Evolutionary conservation across 2,113 vertebrate species (phyloP), one percentile per base, ranked within the genome.

Genomic region (Pseudonaja textilis): DNA sequence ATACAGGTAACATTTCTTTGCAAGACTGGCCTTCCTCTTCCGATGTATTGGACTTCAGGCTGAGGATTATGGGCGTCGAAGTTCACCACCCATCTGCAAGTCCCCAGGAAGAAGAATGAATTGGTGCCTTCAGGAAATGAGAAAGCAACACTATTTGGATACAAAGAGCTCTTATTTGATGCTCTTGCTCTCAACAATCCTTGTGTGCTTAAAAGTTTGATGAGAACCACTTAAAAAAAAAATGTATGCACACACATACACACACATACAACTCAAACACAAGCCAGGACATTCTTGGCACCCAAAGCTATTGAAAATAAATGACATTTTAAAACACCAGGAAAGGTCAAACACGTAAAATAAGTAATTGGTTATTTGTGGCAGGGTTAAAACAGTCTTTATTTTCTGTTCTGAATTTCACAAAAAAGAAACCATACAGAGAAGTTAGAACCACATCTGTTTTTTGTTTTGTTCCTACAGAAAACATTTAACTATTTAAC

Each of bases 401-500:
- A 93, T 42, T 54, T 0, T 92, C 86, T 90, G 89, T 90, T 39
- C 85, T 2, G 1, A 5, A 4, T 89, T 95, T 94, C 94, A 93
- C 89, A 85, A 88, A 85, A 87, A 89, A 94, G 6, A 86, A 56
- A 81, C 87, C 93, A 92, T 23, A 96, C 93, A 89, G 91, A 95
- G 57, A 11, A 64, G 91, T 61, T 61, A 94, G 39, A 87, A 45
- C 89, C 86, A 74, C 87, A 93, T 95, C 85, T 96, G 91, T 54
- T 91, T 96, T 96, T 93, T 59, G 42, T 95, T 96, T 96, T 95
- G 90, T 91, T 81, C 18, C 55, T 34, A 39, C 18, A 81, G 88
- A 9, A 69, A 96, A 61, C 64, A 64, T 94, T 92, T 89, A 92
- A 95, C 55, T 91, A 94, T 89, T 95, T 95, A 95, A 95, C 91